phyloP scores from a whole-genome alignment of 2,888 invertebrate species.

The Phengaris alcon region DNA sequence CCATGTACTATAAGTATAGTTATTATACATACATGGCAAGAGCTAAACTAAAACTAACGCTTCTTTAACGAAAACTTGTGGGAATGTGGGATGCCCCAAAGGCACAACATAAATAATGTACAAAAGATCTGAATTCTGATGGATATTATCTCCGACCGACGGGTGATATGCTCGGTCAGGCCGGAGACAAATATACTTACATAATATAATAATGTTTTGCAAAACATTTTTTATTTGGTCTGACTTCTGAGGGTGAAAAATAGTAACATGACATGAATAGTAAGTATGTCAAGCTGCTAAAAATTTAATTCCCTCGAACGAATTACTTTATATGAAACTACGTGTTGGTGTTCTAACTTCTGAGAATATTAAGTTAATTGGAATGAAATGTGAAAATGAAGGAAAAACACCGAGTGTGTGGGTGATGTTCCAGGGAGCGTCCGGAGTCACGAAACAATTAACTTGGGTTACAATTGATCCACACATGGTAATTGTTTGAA shows the following conservation, averaged over 20 bases:
- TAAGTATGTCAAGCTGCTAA: not conserved
- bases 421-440: not conserved
- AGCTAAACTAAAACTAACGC: too few species aligned
- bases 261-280: not conserved
- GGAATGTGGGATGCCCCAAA: too few species aligned
- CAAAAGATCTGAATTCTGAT: too few species aligned
- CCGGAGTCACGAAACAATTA: conserved; percentile 5
- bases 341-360: not conserved
- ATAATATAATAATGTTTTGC: too few species aligned
- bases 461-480: not conserved
- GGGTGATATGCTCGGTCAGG: too few species aligned
- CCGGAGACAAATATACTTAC: too few species aligned
- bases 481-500: not conserved
- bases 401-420: not conserved
- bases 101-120: too few species aligned
- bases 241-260: not conserved
- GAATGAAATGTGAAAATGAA: not conserved
- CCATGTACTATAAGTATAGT: too few species aligned
- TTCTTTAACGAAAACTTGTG: too few species aligned
- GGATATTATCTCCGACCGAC: too few species aligned
- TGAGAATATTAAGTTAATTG: not conserved
- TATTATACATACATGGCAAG: too few species aligned
- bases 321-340: not conserved
- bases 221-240: not conserved
- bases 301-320: not conserved